Base-by-base conservation (phyloP, 2,797 vertebrate genomes). In the Coranthus polyacanthus region DNA sequence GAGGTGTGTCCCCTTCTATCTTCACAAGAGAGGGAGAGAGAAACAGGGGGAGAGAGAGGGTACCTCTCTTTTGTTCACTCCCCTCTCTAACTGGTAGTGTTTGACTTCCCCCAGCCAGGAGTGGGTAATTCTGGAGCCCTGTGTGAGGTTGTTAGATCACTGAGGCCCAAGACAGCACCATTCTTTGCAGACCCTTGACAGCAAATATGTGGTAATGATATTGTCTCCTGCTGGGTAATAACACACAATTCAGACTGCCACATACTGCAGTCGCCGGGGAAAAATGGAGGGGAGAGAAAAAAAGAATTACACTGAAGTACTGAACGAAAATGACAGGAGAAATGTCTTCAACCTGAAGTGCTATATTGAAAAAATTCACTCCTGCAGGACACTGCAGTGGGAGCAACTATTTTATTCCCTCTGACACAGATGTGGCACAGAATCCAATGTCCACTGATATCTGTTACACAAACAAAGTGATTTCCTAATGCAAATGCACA, bases 151-250 rank as follows among this genome's bases (percentile, higher is more conserved):
- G 93, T 94, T 94, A 95, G 94, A 94, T 94, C 92, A 93, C 91
- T 92, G 89, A 93, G 93, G 89, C 92, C 92, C 90, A 92, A 91
- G 91, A 92, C 90, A 90, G 91, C 91, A 92, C 92, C 91, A 92
- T 94, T 95, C 94, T 93, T 94, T 93, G 92, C 92, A 94, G 93
- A 94, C 94, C 93, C 94, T 95, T 94, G 93, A 95, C 93, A 94
- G 94, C 92, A 94, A 94, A 94, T 94, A 95, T 94, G 93, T 90
- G 92, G 94, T 94, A 95, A 94, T 94, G 94, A 95, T 94, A 94
- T 95, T 95, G 93, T 95, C 93, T 95, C 93, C 93, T 92, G 93
- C 94, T 94, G 94, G 93, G 94, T 95, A 95, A 95, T 95, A 95
- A 94, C 94, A 94, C 93, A 94, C 94, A 94, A 95, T 94, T 94